Percentiles rank a stretch among this genome's conserved stretches.
phyloP scores from a whole-genome alignment of 2,797 vertebrate species.

The Sebastes iracundus region DNA sequence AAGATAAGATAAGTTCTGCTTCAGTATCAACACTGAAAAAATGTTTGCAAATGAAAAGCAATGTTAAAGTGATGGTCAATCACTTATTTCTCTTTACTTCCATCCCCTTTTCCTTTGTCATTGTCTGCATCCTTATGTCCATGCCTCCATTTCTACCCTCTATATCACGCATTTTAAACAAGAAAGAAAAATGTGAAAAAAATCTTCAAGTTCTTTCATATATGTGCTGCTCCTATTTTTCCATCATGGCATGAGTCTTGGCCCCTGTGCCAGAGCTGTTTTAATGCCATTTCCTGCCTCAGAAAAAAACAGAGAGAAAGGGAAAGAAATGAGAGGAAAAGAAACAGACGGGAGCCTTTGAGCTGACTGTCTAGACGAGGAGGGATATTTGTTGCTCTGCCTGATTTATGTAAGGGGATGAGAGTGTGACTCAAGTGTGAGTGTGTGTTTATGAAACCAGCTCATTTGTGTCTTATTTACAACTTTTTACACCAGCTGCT shows the following conservation, averaged over 20 bases:
- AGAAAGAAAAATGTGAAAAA: background rate
- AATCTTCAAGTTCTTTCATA: slow-evolving; percentile 31
- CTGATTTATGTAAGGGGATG: slow-evolving; percentile 54
- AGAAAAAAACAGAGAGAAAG: slow-evolving; percentile 41
- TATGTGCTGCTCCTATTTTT: slow-evolving; percentile 38
- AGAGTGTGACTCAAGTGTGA: background rate
- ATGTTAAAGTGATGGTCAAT: background rate
- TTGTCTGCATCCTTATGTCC: background rate
- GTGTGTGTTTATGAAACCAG: slow-evolving; percentile 12
- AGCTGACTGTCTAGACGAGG: slow-evolving; percentile 76
- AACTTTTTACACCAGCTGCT: background rate
- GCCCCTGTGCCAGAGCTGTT: slow-evolving; percentile 45
- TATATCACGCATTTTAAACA: background rate
- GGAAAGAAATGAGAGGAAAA: slow-evolving; percentile 25
- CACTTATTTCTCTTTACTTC: background rate
- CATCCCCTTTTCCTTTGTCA: background rate
- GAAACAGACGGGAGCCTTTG: slow-evolving; percentile 71
- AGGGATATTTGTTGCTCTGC: slow-evolving; percentile 70
- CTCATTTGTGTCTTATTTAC: background rate
- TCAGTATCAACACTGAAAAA: too few species aligned
- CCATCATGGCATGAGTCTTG: slow-evolving; percentile 31
- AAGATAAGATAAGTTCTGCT: too few species aligned
- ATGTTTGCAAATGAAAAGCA: too few species aligned
- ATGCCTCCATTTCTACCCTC: background rate
- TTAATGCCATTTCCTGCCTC: slow-evolving; percentile 73